phyloP scores from a whole-genome alignment of 1,140 invertebrate genomes.

The Drosophila repleta region DNA sequence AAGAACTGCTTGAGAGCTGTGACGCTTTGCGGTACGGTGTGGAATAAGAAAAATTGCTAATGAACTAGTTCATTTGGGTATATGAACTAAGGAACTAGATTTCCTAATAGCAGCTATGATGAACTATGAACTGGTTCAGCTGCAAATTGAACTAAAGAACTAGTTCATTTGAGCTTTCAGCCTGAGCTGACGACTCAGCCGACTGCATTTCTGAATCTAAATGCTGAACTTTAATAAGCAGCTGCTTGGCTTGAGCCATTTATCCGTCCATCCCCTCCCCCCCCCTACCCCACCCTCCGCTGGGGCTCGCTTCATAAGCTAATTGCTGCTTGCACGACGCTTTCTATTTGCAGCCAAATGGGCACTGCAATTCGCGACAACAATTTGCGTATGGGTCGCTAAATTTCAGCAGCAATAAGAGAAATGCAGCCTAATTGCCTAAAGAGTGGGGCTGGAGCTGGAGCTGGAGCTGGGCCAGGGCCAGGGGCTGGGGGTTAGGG shows the following conservation, averaged over 20 bases:
- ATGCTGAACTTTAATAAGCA: slow-evolving; percentile 27
- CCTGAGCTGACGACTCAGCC: not conserved
- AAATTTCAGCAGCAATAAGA: slow-evolving; percentile 54
- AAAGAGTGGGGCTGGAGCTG: not conserved
- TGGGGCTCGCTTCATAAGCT: not conserved
- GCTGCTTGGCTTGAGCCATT: not conserved
- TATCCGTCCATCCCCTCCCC: not conserved
- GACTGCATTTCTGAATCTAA: not conserved
- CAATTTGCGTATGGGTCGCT: slow-evolving; percentile 71
- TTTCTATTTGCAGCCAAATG: slow-evolving; percentile 31
- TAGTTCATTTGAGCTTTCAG: not conserved
- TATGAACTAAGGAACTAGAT: not conserved
- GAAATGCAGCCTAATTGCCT: slow-evolving; percentile 41
- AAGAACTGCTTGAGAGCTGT: too few species aligned
- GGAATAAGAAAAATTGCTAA: not conserved
- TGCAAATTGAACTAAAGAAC: not conserved
- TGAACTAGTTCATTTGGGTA: not conserved
- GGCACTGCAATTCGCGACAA: slow-evolving; percentile 24
- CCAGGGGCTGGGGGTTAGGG: not conserved
- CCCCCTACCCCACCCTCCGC: not conserved
- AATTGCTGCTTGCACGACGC: slow-evolving; percentile 29
- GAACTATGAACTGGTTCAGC: too few species aligned
- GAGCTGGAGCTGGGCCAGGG: too few species aligned
- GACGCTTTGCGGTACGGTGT: too few species aligned
- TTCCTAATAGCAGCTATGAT: too few species aligned